Conservation (phyloP, 1,140 invertebrate genomes). For the Lasaia peninsularis region DNA sequence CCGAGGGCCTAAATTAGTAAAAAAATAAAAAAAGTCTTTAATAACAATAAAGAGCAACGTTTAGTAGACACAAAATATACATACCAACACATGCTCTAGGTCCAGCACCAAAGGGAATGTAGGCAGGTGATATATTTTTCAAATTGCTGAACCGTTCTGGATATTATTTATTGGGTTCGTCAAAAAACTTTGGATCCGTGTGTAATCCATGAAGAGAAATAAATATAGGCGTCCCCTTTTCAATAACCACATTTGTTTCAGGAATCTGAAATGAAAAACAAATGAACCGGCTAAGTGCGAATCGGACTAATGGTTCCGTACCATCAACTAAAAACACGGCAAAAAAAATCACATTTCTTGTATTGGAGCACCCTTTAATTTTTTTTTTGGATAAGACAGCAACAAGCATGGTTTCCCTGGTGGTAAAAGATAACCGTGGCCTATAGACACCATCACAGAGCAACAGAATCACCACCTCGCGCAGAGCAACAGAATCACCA, state of each 20-base stretch:
- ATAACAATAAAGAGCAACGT: neutral
- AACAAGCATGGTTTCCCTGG: too few species aligned
- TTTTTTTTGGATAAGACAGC: too few species aligned
- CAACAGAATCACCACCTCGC: too few species aligned
- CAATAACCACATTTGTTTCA: conserved; percentile 56
- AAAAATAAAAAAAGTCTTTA: neutral
- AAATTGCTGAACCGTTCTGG: conserved; percentile 81
- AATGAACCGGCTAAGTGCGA: too few species aligned
- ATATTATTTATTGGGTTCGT: conserved; percentile 82
- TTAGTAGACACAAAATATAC: neutral
- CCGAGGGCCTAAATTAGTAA: too few species aligned
- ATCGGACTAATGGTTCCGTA: too few species aligned
- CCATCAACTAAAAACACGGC: too few species aligned
- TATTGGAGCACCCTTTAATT: too few species aligned
- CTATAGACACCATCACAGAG: too few species aligned
- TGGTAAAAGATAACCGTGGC: too few species aligned
- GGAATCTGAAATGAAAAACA: conserved; percentile 9
- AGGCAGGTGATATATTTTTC: conserved; percentile 15
- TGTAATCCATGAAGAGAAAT: conserved; percentile 76
- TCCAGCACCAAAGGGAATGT: conserved; percentile 27
- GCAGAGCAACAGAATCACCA: too few species aligned
- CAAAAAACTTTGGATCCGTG: conserved; percentile 80
- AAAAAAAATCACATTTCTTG: too few species aligned
- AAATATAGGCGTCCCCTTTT: conserved; percentile 69
- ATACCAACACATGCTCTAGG: conserved; percentile 30